Base-by-base conservation (phyloP, 2,113 vertebrate genomes). In the Scytalopus superciliaris region DNA sequence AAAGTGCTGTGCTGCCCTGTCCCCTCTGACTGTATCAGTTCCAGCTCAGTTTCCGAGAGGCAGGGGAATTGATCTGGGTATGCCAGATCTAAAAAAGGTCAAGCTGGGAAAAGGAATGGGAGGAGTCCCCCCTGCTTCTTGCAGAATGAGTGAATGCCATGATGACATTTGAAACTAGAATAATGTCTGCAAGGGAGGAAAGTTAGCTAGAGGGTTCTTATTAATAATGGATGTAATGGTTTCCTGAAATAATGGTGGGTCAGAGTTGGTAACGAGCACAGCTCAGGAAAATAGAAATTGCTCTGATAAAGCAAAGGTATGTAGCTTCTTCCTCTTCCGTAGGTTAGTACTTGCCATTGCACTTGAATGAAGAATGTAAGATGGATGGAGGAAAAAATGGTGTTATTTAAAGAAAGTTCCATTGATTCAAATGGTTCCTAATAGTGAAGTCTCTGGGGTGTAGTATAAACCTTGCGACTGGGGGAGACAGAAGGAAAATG, bases 341-440 rank as follows among this genome's bases (percentile, higher is more conserved):
- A 37, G 59, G 60, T 39, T n/a, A 66, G 24, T 14, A 44, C 28
- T 75, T 79, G 18, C 22, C 77, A 37, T 73, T 87, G 66, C 64
- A 75, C 49, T 92, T 57, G 39, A 75, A 69, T 67, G 24, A 89
- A 39, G 35, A 81, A 57, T 83, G 11, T 28, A 55, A 94, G 21
- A n/a, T 56, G 16, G 37, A 64, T 74, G 75, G n/a, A 84, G n/a
- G 8, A 49, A 50, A 69, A 91, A 53, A 53, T 7, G 10, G 49
- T 55, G 73, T 70, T 86, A 93, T 90, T 94, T 96, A 93, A 90
- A 93, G 82, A 89, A 96, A 90, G 56, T 87, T 95, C 85, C 68
- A 53, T 64, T 94, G 85, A 80, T 76, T 84, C 60, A 75, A 86
- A 81, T 35, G 17, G 18, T 37, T 94, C 64, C 49, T 87, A 78